These are phyloP conservation scores for Fragum fragum DNA, from an alignment of 2,888 invertebrate species.

Conservation along the genomic window DNA sequence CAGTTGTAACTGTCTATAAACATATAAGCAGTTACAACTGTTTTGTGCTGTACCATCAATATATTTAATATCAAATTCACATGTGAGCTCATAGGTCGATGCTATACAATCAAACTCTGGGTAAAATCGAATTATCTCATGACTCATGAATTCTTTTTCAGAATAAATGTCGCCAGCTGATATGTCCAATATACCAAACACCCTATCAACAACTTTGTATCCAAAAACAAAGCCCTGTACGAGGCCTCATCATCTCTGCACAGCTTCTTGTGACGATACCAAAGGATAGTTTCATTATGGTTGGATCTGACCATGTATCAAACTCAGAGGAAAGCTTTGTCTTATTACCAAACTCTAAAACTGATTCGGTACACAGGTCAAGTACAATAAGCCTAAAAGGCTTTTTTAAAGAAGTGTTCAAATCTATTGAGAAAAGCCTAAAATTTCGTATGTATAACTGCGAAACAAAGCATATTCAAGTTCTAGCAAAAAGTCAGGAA, in stretches of 20 bases:
- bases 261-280: not conserved
- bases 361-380: not conserved
- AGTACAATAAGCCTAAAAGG: not conserved
- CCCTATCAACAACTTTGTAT: conserved; percentile 17
- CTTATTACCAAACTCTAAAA: not conserved
- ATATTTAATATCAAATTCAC: too few relatives aligned
- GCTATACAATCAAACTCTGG: too few relatives aligned
- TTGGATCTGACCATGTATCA: not conserved
- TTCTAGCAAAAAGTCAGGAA: conserved; percentile 5
- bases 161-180: conserved; percentile 32
- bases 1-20: too few relatives aligned
- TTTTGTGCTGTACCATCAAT: too few relatives aligned
- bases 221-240: not conserved
- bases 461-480: not conserved
- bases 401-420: not conserved
- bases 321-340: not conserved
- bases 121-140: too few relatives aligned
- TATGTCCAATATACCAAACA: conserved; percentile 37
- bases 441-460: not conserved
- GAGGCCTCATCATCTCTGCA: conserved; percentile 33
- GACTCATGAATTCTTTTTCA: too few relatives aligned
- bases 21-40: too few relatives aligned
- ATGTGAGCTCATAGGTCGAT: too few relatives aligned
- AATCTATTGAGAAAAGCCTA: not conserved
- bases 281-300: not conserved